phyloP scores from a whole-genome alignment of 2,888 invertebrate species.

The Aleiodes leptofemur region DNA sequence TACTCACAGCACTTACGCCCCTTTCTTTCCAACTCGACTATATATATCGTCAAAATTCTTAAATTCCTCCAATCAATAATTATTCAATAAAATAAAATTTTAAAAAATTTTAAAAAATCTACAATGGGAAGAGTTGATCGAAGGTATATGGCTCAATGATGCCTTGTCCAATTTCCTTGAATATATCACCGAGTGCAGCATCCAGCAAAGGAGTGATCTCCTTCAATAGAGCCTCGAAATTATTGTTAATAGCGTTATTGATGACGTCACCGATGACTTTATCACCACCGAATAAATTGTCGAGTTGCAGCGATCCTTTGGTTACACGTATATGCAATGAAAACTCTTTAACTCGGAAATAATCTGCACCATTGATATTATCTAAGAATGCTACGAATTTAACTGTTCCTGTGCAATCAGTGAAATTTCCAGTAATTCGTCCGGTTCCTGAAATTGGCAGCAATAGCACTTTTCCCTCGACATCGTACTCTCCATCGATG shows the following conservation, averaged over 20 bases:
- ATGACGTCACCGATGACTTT: conserved; percentile 78
- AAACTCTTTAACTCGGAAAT: conserved; percentile 77
- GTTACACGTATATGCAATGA: conserved; percentile 76
- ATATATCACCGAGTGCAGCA: conserved; percentile 76
- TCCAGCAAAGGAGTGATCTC: conserved; percentile 79
- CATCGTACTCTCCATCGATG: conserved; percentile 78
- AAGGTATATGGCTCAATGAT: conserved; percentile 77
- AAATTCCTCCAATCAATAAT: too few relatives aligned
- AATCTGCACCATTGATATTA: conserved; percentile 74
- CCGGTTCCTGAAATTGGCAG: conserved; percentile 80
- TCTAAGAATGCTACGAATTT: conserved; percentile 73
- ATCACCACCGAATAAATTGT: conserved; percentile 81
- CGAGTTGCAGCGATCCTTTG: conserved; percentile 78
- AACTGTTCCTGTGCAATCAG: conserved; percentile 77
- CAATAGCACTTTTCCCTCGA: conserved; percentile 78
- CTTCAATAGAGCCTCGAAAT: conserved; percentile 78
- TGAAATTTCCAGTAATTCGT: conserved; percentile 79
- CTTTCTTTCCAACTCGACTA: too few relatives aligned
- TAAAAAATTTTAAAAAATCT: background rate
- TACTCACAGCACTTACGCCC: too few relatives aligned
- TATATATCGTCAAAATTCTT: too few relatives aligned
- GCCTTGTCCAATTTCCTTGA: conserved; percentile 78
- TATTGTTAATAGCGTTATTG: conserved; percentile 80
- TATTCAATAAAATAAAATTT: too few relatives aligned
- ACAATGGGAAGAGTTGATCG: conserved; percentile 78